A percentile compares a stretch with the other conserved stretches of the same genome.
These are phyloP conservation scores for Simalia tracyae DNA, from an alignment of 2,797 vertebrate species.

Conservation along the genomic window DNA sequence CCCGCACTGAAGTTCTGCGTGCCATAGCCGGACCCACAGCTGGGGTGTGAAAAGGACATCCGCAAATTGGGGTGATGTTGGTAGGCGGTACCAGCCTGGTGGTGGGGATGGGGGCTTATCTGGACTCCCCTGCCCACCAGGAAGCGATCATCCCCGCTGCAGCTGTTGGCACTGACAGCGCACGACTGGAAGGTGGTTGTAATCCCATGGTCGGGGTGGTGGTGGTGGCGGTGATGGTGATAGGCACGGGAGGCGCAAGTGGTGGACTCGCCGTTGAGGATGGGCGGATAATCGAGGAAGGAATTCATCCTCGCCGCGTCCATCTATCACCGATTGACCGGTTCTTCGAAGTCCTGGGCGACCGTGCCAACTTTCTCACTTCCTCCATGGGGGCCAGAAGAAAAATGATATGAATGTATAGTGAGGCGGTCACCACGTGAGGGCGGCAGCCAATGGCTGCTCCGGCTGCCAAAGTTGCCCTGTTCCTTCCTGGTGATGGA, in stretches of 20 bases:
- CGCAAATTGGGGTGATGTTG: slow-evolving; percentile 83
- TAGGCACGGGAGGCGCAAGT: slow-evolving; percentile 88
- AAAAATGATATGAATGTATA: slow-evolving; percentile 91
- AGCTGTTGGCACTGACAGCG: slow-evolving; percentile 87
- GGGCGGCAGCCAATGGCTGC: slow-evolving; percentile 86
- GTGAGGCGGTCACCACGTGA: slow-evolving; percentile 72
- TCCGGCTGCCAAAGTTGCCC: slow-evolving; percentile 78
- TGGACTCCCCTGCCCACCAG: slow-evolving; percentile 85
- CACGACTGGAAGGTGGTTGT: slow-evolving; percentile 92
- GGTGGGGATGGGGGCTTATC: slow-evolving; percentile 79
- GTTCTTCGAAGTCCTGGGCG: slow-evolving; percentile 76
- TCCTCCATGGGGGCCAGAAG: slow-evolving; percentile 82
- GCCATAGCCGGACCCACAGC: slow-evolving; percentile 83
- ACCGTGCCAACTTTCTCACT: slow-evolving; percentile 90
- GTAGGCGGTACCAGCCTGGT: slow-evolving; percentile 80
- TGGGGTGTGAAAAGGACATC: slow-evolving; percentile 85
- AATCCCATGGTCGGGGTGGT: slow-evolving; percentile 90
- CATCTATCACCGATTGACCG: slow-evolving; percentile 79
- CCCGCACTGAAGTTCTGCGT: slow-evolving; percentile 87
- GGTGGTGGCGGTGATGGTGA: slow-evolving; percentile 28
- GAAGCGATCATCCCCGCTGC: slow-evolving; percentile 89
- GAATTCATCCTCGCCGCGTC: slow-evolving; percentile 93
- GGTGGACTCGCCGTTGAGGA: slow-evolving; percentile 85
- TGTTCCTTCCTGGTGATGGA: slow-evolving; percentile 83
- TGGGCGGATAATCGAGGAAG: slow-evolving; percentile 90